A percentile compares a stretch with the other conserved stretches of the same genome.
Evolutionary conservation across 2,113 vertebrate species (phyloP).

Genomic region (Macrotus californicus): DNA sequence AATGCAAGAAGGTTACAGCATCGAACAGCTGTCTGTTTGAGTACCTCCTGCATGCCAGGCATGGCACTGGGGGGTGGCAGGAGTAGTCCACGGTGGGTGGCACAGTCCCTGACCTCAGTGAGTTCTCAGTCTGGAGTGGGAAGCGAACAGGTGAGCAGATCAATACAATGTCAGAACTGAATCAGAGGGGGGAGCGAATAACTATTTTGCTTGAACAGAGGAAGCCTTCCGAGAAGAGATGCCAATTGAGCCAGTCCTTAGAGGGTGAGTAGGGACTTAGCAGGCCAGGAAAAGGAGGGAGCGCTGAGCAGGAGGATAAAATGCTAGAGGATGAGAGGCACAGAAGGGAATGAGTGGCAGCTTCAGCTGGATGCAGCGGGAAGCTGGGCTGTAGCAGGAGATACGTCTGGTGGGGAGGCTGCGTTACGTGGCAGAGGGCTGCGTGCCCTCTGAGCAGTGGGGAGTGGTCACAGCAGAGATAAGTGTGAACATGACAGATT

Average conservation of each 20-base stretch:
- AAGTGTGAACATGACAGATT: not conserved
- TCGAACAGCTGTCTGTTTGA: not conserved
- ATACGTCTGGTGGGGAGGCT: not conserved
- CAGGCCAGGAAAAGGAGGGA: not conserved
- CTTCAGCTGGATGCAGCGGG: not conserved
- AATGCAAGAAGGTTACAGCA: not conserved
- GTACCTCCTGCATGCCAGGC: not conserved
- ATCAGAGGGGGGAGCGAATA: not conserved
- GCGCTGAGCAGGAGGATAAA: not conserved
- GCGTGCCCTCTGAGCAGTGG: not conserved
- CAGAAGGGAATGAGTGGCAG: not conserved
- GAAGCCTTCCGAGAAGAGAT: not conserved
- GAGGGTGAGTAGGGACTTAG: not conserved
- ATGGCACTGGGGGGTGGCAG: not conserved
- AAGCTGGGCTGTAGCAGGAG: not conserved
- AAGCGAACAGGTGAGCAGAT: not conserved
- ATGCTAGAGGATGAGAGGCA: not conserved
- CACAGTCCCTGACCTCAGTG: not conserved
- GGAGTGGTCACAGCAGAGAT: not conserved
- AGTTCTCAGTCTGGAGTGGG: not conserved
- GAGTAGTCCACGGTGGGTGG: not conserved
- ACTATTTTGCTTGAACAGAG: not conserved
- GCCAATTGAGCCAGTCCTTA: not conserved
- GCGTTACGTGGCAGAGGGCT: not conserved
- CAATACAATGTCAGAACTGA: not conserved